These are phyloP conservation scores for Ploceus nigricollis DNA, from an alignment of 2,113 vertebrate genomes.

Conservation along the genomic window DNA sequence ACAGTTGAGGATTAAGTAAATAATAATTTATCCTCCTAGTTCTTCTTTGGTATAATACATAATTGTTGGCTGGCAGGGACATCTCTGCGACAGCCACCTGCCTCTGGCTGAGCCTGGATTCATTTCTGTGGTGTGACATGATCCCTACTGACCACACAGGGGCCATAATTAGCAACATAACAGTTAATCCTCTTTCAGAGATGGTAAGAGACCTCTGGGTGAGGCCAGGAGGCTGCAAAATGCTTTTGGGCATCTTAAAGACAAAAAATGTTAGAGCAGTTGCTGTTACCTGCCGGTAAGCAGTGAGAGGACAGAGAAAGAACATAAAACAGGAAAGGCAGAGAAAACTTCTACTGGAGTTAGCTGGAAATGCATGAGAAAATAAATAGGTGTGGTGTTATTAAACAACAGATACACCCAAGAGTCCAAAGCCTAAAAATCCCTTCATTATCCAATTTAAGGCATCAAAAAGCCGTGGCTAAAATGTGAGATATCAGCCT, in stretches of 20 bases:
- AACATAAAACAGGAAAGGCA: not conserved
- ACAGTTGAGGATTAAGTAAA: not conserved
- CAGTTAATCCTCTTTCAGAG: not conserved
- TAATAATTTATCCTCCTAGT: not conserved
- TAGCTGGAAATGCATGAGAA: not conserved
- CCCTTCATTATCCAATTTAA: constrained; percentile 1
- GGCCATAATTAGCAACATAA: not conserved
- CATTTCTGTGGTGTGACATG: not conserved
- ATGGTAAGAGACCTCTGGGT: not conserved
- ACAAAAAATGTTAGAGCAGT: not conserved
- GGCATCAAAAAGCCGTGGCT: not conserved
- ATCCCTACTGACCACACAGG: not conserved
- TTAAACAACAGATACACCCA: not conserved
- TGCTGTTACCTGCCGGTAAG: not conserved
- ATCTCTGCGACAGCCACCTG: fast-evolving
- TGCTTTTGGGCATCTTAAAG: not conserved
- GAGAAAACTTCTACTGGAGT: not conserved
- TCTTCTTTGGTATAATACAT: not conserved
- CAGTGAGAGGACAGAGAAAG: not conserved
- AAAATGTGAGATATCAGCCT: not conserved
- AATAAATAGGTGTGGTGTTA: not conserved
- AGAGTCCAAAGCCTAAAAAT: not conserved
- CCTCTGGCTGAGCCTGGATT: not conserved
- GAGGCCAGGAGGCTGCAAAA: not conserved
- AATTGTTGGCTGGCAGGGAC: not conserved